Conservation (phyloP, 2,113 vertebrate genomes). For the Bos indicus region DNA sequence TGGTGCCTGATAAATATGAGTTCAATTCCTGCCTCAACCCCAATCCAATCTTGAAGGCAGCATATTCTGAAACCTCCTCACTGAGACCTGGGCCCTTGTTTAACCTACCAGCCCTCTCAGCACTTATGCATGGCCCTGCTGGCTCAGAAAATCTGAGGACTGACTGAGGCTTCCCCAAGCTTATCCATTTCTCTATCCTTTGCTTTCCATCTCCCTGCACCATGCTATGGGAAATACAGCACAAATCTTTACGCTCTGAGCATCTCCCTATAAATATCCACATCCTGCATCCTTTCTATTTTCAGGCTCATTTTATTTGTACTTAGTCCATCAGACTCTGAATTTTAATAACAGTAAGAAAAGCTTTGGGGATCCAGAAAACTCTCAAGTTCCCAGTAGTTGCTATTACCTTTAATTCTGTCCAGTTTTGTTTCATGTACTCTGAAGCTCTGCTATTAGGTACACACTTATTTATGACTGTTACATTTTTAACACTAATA, state of each 20-base stretch:
- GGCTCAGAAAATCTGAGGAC: not conserved
- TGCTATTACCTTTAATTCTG: not conserved
- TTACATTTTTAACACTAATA: not conserved
- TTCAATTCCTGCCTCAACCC: not conserved
- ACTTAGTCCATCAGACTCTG: not conserved
- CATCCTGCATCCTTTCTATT: not conserved
- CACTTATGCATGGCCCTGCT: not conserved
- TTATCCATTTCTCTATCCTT: not conserved
- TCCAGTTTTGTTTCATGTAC: not conserved
- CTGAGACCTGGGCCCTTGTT: not conserved
- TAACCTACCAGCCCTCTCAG: too few species aligned
- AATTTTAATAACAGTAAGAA: not conserved
- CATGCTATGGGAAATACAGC: not conserved
- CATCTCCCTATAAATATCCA: not conserved
- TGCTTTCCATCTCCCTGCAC: not conserved
- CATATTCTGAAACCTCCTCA: not conserved
- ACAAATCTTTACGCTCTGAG: not conserved
- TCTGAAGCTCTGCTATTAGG: not conserved
- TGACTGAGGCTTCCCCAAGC: not conserved
- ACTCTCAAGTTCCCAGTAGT: not conserved
- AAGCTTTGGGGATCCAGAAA: not conserved
- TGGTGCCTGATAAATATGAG: not conserved
- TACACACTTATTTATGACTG: not conserved
- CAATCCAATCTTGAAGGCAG: not conserved
- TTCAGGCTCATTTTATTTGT: not conserved